Evolutionary conservation across 2,888 invertebrate genomes (phyloP), one percentile per base, ranked within the genome.

Genomic region (Eilema sororculum): DNA sequence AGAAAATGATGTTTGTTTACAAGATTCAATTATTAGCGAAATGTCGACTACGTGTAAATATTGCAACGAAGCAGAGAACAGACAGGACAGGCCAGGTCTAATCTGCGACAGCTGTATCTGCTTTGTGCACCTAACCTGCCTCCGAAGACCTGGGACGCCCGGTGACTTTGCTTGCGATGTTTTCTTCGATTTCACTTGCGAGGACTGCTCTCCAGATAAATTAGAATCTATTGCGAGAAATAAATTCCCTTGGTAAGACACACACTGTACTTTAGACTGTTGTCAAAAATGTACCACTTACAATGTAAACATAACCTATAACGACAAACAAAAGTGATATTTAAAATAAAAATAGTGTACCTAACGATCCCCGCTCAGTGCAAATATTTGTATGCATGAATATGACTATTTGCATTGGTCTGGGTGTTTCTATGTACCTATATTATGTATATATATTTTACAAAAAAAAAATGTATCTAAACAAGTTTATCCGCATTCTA

Each of bases 131-230:
- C 87, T 97, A 22, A 91, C 93, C 30, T 98, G 98, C 84, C 90
- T 98, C 46, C 95, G 95, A 77, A 93, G 96, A 30, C 96, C 96
- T 0, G 96, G 96, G 13, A 96, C 97, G 0, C 97, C 98, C 0
- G 97, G 97, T 0, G 96, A 97, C 74, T 95, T 98, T 20, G 86
- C 96, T 0, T 97, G 98, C 13, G 98, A 98, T 94, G 96, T 97
- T 5, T 98, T 98, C 88, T 98, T 97, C 78, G 96, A 96, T 76
- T 97, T 97, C 72, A 96, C 96, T 2, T 98, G 98, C 82, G 89
- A 92, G 58, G 96, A 96, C 71, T 98, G 98, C 84, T 96, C 96
- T 5, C 83, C 91, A 0, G 87, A 89, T 10, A 93, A 93, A 3
- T 92, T 91, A 30, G 97, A 98, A 87, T 84, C 92, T 8, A 96